Conservation (phyloP, 2,797 vertebrate species). For the Xenentodon cancila region DNA sequence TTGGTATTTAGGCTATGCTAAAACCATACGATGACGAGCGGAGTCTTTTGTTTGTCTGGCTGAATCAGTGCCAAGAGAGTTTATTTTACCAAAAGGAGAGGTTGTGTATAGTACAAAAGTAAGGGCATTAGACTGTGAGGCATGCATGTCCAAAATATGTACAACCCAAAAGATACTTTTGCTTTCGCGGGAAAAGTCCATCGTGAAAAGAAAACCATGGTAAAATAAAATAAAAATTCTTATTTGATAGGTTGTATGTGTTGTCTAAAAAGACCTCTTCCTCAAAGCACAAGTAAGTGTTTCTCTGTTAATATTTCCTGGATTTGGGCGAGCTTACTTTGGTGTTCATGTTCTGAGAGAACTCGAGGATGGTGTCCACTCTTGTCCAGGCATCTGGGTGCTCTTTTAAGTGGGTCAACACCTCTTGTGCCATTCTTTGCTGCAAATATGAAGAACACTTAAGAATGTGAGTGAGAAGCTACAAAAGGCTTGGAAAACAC, state of each 20-base stretch:
- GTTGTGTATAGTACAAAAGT: too few relatives aligned
- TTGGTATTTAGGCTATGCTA: too few relatives aligned
- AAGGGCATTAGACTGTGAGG: too few relatives aligned
- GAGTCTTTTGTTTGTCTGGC: too few relatives aligned
- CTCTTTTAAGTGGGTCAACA: conserved; percentile 98
- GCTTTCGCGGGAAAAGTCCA: too few relatives aligned
- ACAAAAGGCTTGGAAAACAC: background rate
- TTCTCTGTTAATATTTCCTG: conserved; percentile 63
- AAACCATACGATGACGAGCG: too few relatives aligned
- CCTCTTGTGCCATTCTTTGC: conserved; percentile 99
- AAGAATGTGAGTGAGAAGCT: background rate
- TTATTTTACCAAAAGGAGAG: too few relatives aligned
- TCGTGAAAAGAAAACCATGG: too few relatives aligned
- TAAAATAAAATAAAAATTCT: too few relatives aligned
- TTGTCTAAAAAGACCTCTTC: conserved; percentile 64
- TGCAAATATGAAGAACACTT: conserved; percentile 58
- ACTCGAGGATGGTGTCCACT: conserved; percentile 99
- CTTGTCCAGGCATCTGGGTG: conserved; percentile 99
- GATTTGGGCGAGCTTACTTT: conserved; percentile 89
- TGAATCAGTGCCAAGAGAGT: too few relatives aligned
- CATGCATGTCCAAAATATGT: too few relatives aligned
- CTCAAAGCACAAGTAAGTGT: conserved; percentile 87
- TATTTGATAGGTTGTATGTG: background rate
- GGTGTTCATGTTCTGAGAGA: conserved; percentile 99
- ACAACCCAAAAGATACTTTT: too few relatives aligned